phyloP scores from a whole-genome alignment of 30 jellyfish, hydroid and myxozoan species.

The Cassiopea xamachana region DNA sequence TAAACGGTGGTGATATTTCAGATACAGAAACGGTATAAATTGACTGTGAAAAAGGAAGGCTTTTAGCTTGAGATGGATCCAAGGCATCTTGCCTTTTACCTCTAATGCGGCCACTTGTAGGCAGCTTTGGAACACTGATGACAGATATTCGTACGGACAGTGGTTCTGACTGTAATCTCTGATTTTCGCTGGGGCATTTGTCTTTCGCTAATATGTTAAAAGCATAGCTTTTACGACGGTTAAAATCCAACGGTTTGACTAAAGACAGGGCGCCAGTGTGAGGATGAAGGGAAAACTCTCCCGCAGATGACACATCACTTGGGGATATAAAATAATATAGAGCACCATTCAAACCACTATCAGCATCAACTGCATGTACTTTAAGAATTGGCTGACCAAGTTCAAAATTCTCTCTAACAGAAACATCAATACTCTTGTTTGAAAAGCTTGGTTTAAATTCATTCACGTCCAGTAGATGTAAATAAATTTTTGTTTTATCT shows the following conservation, averaged over 20 bases:
- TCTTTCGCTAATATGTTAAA: conserved; percentile 72
- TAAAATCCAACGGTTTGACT: conserved; percentile 60
- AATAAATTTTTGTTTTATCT: conserved; percentile 71
- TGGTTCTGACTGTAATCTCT: conserved; percentile 42
- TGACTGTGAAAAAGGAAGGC: conserved; percentile 20
- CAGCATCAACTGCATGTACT: conserved; percentile 71
- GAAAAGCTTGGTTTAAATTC: conserved; percentile 55
- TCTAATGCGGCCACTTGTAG: conserved; percentile 31
- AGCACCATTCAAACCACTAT: conserved; percentile 75
- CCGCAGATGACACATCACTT: conserved; percentile 34
- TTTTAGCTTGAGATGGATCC: neutral
- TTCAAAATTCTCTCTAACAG: conserved; percentile 51
- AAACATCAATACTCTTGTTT: conserved; percentile 15
- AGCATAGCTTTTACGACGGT: neutral
- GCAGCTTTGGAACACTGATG: neutral
- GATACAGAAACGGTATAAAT: conserved; percentile 41
- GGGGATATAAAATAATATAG: conserved; percentile 59
- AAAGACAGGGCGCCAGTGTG: conserved; percentile 73
- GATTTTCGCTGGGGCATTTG: conserved; percentile 43
- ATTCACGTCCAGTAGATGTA: conserved; percentile 58
- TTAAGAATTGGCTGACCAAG: conserved; percentile 48
- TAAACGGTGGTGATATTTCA: conserved; percentile 85
- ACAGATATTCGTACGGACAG: conserved; percentile 59
- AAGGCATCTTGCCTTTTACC: conserved; percentile 52
- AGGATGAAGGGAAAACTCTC: conserved; percentile 70